These are phyloP conservation scores for Alcis repandata DNA, from an alignment of 2,888 invertebrate species.

Conservation along the genomic window DNA sequence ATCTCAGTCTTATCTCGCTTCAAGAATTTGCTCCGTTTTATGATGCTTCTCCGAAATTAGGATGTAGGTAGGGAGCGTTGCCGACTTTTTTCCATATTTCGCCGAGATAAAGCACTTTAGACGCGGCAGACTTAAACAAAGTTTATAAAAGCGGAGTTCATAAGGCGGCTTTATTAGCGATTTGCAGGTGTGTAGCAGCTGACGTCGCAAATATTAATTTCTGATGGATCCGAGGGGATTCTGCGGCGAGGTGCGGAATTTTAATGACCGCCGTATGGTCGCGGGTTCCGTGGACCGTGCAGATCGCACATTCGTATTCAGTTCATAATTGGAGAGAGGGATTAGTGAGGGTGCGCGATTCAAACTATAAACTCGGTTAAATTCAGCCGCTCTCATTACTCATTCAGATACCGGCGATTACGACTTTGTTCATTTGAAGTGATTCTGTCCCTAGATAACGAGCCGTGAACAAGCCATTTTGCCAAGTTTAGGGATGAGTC, in stretches of 20 bases:
- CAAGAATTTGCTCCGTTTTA: constrained; percentile 47
- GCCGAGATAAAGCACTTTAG: constrained; percentile 62
- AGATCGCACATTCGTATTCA: constrained; percentile 59
- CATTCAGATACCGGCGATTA: constrained; percentile 71
- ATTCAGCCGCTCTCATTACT: constrained; percentile 67
- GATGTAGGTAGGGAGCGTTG: constrained; percentile 50
- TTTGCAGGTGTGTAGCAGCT: constrained; percentile 79
- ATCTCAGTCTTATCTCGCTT: constrained; percentile 45
- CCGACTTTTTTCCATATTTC: constrained; percentile 58
- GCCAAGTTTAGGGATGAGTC: constrained; percentile 66
- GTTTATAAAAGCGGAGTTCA: constrained; percentile 78
- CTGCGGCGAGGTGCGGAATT: constrained; percentile 63
- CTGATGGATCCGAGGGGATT: constrained; percentile 70
- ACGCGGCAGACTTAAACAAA: constrained; percentile 64
- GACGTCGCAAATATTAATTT: constrained; percentile 79
- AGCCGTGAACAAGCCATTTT: constrained; percentile 61
- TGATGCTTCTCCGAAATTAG: constrained; percentile 47
- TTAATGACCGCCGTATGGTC: constrained; percentile 60
- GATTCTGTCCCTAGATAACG: constrained; percentile 67
- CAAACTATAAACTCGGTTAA: constrained; percentile 69
- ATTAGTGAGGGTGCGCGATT: constrained; percentile 67
- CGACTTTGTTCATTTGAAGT: constrained; percentile 69
- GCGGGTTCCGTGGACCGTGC: constrained; percentile 56
- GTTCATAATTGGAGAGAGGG: constrained; percentile 71
- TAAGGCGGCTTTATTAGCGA: constrained; percentile 80